Evolutionary conservation across 1,140 invertebrate species (phyloP).

Genomic region (Drosophila ogumai): DNA sequence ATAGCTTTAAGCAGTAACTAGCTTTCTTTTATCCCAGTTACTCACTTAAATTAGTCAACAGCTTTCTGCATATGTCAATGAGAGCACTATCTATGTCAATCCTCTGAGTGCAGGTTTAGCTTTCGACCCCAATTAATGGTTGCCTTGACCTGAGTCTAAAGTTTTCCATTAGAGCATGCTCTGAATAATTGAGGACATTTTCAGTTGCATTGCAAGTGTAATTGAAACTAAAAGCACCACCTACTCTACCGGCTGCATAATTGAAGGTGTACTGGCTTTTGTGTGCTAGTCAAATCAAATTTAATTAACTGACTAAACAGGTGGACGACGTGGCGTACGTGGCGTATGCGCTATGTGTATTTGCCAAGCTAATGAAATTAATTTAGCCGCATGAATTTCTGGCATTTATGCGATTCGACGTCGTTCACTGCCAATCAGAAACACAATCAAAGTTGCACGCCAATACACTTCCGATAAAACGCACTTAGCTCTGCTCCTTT

Average conservation of each 20-base stretch:
- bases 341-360: conserved; percentile 36
- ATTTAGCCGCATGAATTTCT: conserved; percentile 25
- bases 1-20: too few relatives aligned
- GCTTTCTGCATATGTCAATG: neutral
- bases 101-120: neutral
- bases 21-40: neutral
- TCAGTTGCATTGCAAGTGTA: conserved; percentile 31
- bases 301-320: conserved; percentile 67
- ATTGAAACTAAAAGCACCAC: conserved; percentile 47
- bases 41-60: neutral
- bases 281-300: conserved; percentile 45
- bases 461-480: conserved; percentile 47
- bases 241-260: conserved; percentile 32
- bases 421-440: conserved; percentile 45
- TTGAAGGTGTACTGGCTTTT: conserved; percentile 35
- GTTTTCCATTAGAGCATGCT: conserved; percentile 28
- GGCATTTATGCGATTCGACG: conserved; percentile 9
- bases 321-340: conserved; percentile 4
- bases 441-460: conserved; percentile 29
- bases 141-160: conserved; percentile 9
- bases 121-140: neutral
- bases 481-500: conserved; percentile 46
- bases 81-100: conserved; percentile 16
- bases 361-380: conserved; percentile 51
- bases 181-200: conserved; percentile 52